These are phyloP conservation scores for Hydractinia echinata DNA, from an alignment of 30 jellyfish, hydroid and myxozoan genomes.

Conservation along the genomic window DNA sequence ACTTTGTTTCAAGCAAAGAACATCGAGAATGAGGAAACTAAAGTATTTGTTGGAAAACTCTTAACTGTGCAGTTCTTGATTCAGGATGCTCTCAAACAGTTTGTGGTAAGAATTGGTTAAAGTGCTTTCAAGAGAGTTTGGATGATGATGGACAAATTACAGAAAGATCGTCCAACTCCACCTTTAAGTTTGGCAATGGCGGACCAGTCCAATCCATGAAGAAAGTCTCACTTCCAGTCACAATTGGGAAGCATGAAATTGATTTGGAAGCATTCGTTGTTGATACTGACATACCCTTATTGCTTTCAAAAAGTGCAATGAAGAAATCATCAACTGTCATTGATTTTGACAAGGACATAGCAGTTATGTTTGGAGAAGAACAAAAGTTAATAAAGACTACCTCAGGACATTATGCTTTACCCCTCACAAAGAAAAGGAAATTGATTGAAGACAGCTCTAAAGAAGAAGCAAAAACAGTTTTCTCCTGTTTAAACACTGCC, in stretches of 20 bases:
- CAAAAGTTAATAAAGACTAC: slow-evolving; percentile 20
- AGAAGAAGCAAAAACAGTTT: too few relatives aligned
- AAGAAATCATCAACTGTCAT: slow-evolving; percentile 30
- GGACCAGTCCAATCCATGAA: slow-evolving; percentile 12
- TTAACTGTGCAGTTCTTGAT: too few relatives aligned
- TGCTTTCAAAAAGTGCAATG: slow-evolving; percentile 38
- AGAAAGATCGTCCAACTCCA: slow-evolving; percentile 38
- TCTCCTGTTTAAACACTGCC: too few relatives aligned
- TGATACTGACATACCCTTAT: slow-evolving; percentile 42
- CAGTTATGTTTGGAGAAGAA: slow-evolving; percentile 37
- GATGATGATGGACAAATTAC: slow-evolving; percentile 1
- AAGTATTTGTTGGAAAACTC: too few relatives aligned
- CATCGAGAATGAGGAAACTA: too few relatives aligned
- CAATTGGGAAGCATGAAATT: slow-evolving; percentile 19
- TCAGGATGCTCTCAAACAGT: too few relatives aligned
- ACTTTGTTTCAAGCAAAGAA: too few relatives aligned
- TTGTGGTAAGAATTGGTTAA: too few relatives aligned
- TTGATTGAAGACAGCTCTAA: too few relatives aligned
- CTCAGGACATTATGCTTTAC: too few relatives aligned
- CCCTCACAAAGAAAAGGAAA: too few relatives aligned
- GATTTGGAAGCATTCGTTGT: slow-evolving; percentile 30
- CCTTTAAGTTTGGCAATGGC: slow-evolving; percentile 51
- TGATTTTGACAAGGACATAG: slow-evolving; percentile 35
- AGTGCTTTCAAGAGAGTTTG: slow-evolving; percentile 26
- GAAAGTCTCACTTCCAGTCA: slow-evolving; percentile 30